These are phyloP conservation scores for Hetaerina americana DNA, from an alignment of 1,140 invertebrate genomes.

Conservation along the genomic window DNA sequence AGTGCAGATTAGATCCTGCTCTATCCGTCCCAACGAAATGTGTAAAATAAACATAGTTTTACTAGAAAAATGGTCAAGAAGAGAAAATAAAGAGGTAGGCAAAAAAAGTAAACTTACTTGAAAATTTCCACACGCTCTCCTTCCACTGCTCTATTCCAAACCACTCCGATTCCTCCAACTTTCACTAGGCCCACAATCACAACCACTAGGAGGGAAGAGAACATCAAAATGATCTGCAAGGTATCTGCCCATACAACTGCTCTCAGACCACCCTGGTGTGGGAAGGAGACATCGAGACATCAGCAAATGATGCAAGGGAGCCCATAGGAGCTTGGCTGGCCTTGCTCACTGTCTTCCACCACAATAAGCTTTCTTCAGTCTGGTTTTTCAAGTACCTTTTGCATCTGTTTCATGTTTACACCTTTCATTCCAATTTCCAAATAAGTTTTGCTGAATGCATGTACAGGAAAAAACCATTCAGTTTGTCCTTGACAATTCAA, in stretches of 20 bases:
- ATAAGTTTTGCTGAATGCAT: too few species aligned
- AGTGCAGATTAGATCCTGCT: too few species aligned
- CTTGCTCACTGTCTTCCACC: constrained; percentile 21
- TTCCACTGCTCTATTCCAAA: constrained; percentile 25
- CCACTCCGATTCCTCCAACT: constrained; percentile 29
- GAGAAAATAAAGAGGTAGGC: neutral
- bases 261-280: constrained; percentile 39
- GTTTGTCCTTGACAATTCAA: too few species aligned
- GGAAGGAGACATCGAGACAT: constrained; percentile 23
- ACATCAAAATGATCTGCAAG: constrained; percentile 37
- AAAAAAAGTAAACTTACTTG: constrained; percentile 1
- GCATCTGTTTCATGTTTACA: too few species aligned
- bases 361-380: constrained; percentile 17
- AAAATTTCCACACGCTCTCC: constrained; percentile 15
- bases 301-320: too few species aligned
- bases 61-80: too few species aligned
- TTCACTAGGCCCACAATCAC: constrained; percentile 31
- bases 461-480: too few species aligned
- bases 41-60: too few species aligned
- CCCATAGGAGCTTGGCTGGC: too few species aligned
- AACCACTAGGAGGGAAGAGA: constrained; percentile 32
- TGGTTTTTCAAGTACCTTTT: constrained; percentile 14
- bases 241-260: constrained; percentile 43
- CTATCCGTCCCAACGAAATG: too few species aligned
- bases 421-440: constrained; percentile 25